Percentiles rank a stretch among this genome's conserved stretches.
These are phyloP conservation scores for Ormia ochracea DNA, from an alignment of 2,888 invertebrate species.

Conservation along the genomic window DNA sequence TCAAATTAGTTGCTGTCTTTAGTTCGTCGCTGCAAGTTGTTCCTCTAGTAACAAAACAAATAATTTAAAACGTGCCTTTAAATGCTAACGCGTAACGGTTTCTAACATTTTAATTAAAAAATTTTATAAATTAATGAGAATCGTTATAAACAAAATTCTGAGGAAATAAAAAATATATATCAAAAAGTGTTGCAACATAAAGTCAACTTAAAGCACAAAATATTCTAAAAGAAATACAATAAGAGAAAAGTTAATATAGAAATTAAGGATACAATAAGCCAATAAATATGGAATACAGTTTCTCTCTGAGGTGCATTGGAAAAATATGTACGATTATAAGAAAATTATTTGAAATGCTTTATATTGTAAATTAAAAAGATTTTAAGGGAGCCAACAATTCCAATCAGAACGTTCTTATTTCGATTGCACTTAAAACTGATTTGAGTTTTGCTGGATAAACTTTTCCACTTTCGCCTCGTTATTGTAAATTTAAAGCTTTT, in stretches of 20 bases:
- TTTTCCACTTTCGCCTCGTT: too few species aligned
- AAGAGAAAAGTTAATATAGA: neutral
- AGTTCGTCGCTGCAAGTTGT: constrained; percentile 75
- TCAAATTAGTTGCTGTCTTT: constrained; percentile 75
- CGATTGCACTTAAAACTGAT: too few species aligned
- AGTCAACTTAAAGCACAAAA: constrained; percentile 44
- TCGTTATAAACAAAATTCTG: neutral
- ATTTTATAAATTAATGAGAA: neutral
- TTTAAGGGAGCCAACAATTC: too few species aligned
- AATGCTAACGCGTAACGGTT: constrained; percentile 63
- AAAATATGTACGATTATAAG: too few species aligned
- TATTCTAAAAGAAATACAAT: constrained; percentile 42
- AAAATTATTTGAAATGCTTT: too few species aligned
- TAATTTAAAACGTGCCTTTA: constrained; percentile 14
- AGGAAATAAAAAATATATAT: constrained; percentile 17
- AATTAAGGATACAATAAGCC: constrained; percentile 37
- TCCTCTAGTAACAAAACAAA: constrained; percentile 57
- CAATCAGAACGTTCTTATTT: too few species aligned
- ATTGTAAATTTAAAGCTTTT: too few species aligned
- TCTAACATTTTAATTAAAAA: constrained; percentile 5
- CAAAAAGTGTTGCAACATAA: constrained; percentile 7
- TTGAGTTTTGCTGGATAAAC: too few species aligned
- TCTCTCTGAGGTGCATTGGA: constrained; percentile 50
- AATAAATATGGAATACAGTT: constrained; percentile 58
- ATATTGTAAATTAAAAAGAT: too few species aligned